Evolutionary conservation across 2,888 invertebrate genomes (phyloP), one percentile per base, ranked within the genome.

Genomic region (Netelia melanura): DNA sequence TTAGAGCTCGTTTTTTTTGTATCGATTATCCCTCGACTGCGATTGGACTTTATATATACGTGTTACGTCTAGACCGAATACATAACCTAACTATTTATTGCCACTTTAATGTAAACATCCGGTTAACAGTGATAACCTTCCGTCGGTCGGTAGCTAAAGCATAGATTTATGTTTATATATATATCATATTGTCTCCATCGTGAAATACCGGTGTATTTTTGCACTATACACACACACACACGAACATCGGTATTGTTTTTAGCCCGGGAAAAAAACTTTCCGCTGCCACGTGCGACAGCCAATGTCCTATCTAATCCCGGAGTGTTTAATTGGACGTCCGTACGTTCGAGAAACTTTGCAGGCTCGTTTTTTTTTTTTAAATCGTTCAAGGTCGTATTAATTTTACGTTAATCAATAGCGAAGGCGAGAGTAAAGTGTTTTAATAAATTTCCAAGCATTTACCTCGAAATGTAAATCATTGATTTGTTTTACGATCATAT

Each of bases 1-100:
- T 70, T 61, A 78, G 30, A 14, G 23, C 58, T 78, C 61, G 25
- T 70, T 71, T 38, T 38, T 56, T 38, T 56, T 56, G 61, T 78
- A n/a, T 52, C 43, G 30, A 14, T 17, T 70, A 56, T 43, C 10
- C n/a, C 11, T 11, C 11, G 8, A 67, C 11, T 48, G 56, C 14
- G 48, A 3, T 48, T 14, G 48, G 48, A 14, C 14, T 48, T 48
- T 48, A 48, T 48, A 38, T 48, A 2, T 11, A 48, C 14, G 48
- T 1, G 10, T 14, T 48, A 1, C 14, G 14, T 48, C 10, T 48
- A 14, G 10, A 48, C 14, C 10, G 10, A 14, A 48, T 48, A 48
- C 3, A 48, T 48, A 48, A 14, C 14, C 14, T 14, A 3, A 14
- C 48, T 48, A 48, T 48, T 48, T 38, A 38, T 38, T 6, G 38